Evolutionary conservation across 2,888 invertebrate species (phyloP).

Genomic region (Drosophila emarginata): DNA sequence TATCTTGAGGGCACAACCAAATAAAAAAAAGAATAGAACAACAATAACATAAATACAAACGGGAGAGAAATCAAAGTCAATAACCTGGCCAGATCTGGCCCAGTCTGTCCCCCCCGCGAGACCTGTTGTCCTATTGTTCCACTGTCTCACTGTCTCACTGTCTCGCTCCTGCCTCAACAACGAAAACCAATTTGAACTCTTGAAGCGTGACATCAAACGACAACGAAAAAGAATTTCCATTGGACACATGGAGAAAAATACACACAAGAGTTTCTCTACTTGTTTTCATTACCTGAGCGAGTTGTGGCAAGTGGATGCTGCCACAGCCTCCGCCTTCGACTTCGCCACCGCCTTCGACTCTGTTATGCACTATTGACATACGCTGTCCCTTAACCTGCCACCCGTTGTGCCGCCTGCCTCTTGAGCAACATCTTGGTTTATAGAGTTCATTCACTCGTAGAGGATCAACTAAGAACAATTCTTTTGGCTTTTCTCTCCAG

Average conservation of each 20-base stretch:
- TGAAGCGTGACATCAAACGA: slow-evolving; percentile 73
- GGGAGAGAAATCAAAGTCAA: slow-evolving; percentile 50
- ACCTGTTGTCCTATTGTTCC: slow-evolving; percentile 7
- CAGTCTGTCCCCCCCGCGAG: too few relatives aligned
- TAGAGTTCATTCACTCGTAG: slow-evolving; percentile 50
- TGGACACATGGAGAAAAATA: slow-evolving; percentile 14
- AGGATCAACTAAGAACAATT: slow-evolving; percentile 17
- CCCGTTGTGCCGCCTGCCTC: slow-evolving; percentile 16
- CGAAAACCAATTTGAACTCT: slow-evolving; percentile 64
- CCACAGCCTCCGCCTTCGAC: too few relatives aligned
- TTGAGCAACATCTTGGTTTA: slow-evolving; percentile 34
- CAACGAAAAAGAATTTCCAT: slow-evolving; percentile 40
- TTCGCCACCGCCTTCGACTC: not conserved
- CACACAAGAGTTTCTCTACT: slow-evolving; percentile 12
- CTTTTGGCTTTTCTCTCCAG: not conserved
- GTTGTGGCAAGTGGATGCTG: slow-evolving; percentile 23
- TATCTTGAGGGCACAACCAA: slow-evolving; percentile 16
- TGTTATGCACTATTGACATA: not conserved
- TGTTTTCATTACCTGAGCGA: slow-evolving; percentile 54
- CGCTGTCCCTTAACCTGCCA: slow-evolving; percentile 4
- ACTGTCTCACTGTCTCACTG: slow-evolving; percentile 11
- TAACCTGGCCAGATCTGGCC: slow-evolving; percentile 54
- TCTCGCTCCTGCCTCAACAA: slow-evolving; percentile 7
- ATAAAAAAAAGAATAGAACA: not conserved
- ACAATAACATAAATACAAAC: slow-evolving; percentile 7